A percentile compares a stretch with the other conserved stretches of the same genome.
These are phyloP conservation scores for Parazoanthus atlanticus DNA, from an alignment of 92 coral and sea anemone genomes.

Conservation along the genomic window DNA sequence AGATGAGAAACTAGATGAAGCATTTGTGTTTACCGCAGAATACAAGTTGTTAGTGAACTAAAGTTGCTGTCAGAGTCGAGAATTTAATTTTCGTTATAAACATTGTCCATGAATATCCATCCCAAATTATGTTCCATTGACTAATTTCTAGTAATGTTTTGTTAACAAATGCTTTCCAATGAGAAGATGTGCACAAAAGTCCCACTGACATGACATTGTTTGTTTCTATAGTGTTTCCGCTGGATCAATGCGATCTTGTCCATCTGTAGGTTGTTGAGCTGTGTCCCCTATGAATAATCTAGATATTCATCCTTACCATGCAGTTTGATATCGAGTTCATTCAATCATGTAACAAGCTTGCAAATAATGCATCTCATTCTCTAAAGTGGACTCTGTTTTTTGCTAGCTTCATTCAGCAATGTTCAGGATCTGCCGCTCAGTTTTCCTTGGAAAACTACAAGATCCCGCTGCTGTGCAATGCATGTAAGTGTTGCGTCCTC, in stretches of 20 bases:
- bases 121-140: not conserved
- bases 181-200: not conserved
- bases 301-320: too few relatives aligned
- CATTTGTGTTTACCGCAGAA: too few relatives aligned
- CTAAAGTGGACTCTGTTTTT: not conserved
- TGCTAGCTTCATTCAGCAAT: constrained; percentile 70
- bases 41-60: not conserved
- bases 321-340: not conserved
- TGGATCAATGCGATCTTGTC: not conserved
- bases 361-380: too few relatives aligned
- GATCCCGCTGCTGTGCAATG: constrained; percentile 94
- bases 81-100: too few relatives aligned
- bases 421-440: constrained; percentile 66
- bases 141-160: not conserved
- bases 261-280: not conserved
- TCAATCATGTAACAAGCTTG: not conserved
- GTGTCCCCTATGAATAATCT: too few relatives aligned
- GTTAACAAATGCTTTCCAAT: not conserved
- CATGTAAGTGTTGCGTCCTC: constrained; percentile 77
- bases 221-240: not conserved
- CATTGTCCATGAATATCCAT: too few relatives aligned
- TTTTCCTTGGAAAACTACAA: constrained; percentile 72
- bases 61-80: not conserved
- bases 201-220: not conserved
- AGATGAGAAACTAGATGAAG: not conserved